Percentiles rank a stretch among this genome's conserved stretches.
Conservation (phyloP, 2,888 invertebrate genomes). For the Timandra comae region DNA sequence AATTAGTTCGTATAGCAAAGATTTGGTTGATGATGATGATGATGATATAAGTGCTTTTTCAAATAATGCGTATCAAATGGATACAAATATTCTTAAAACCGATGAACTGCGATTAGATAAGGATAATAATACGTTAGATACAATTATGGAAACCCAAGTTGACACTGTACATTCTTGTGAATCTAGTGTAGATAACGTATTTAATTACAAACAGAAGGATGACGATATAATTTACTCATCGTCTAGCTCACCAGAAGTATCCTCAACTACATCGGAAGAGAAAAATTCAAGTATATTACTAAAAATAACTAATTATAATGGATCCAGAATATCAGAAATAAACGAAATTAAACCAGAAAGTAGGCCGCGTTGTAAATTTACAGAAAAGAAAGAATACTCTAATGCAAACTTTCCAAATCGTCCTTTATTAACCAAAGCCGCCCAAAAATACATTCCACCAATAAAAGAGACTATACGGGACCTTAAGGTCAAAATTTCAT, state of each 20-base stretch:
- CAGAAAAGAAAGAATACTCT: slow-evolving; percentile 50
- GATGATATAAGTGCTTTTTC: too few species aligned
- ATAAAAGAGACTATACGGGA: slow-evolving; percentile 53
- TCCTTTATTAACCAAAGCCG: slow-evolving; percentile 66
- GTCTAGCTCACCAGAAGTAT: slow-evolving; percentile 65
- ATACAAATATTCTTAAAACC: too few species aligned
- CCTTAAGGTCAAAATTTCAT: slow-evolving; percentile 62
- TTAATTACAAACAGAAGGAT: slow-evolving; percentile 31
- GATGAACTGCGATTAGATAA: too few species aligned
- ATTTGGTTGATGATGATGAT: too few species aligned
- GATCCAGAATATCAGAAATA: slow-evolving; percentile 54
- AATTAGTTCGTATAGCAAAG: too few species aligned
- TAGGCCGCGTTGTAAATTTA: slow-evolving; percentile 50
- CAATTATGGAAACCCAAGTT: slow-evolving; percentile 28
- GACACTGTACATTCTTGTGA: slow-evolving; percentile 40
- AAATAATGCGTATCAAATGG: too few species aligned
- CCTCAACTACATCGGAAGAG: slow-evolving; percentile 68
- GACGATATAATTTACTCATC: slow-evolving; percentile 29
- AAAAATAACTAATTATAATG: slow-evolving; percentile 63
- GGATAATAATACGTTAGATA: neutral
- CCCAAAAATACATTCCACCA: slow-evolving; percentile 73
- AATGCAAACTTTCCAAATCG: slow-evolving; percentile 36
- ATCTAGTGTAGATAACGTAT: slow-evolving; percentile 41
- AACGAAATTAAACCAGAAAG: slow-evolving; percentile 35
- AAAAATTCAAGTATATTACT: slow-evolving; percentile 54